Percentiles rank a stretch among this genome's conserved stretches.
Evolutionary conservation across 2,113 vertebrate genomes (phyloP).

Genomic region (Sinocyclocheilus rhinocerous): DNA sequence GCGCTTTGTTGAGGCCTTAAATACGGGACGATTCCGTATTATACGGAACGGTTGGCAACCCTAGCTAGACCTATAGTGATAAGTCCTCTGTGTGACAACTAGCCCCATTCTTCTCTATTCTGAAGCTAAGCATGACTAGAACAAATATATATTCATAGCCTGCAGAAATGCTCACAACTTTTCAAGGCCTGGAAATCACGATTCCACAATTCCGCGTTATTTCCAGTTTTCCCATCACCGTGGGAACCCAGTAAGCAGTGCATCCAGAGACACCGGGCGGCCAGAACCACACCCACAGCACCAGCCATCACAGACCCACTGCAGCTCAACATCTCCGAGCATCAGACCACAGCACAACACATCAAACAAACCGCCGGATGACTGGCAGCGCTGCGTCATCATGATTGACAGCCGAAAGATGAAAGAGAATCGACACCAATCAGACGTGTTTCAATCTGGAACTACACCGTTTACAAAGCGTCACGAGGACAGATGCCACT

Average conservation of each 20-base stretch:
- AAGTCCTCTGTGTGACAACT: neutral
- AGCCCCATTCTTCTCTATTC: neutral
- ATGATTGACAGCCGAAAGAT: conserved; percentile 8
- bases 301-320: conserved; percentile 34
- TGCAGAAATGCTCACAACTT: neutral
- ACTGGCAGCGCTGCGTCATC: conserved; percentile 3
- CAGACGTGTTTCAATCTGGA: neutral
- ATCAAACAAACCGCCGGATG: neutral
- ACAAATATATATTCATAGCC: neutral
- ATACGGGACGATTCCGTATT: too few species aligned
- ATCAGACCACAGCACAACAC: neutral
- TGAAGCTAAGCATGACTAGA: neutral
- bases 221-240: neutral
- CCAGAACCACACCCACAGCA: conserved; percentile 51
- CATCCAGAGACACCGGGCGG: conserved; percentile 12
- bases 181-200: neutral
- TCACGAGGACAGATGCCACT: neutral
- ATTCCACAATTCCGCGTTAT: neutral
- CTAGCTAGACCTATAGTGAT: neutral
- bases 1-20: too few species aligned
- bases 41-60: too few species aligned
- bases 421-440: neutral
- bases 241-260: neutral
- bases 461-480: neutral
- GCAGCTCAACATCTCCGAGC: conserved; percentile 12